A percentile compares a stretch with the other conserved stretches of the same genome.
These are phyloP conservation scores for Altica lythri DNA, from an alignment of 2,888 invertebrate species.

Conservation along the genomic window DNA sequence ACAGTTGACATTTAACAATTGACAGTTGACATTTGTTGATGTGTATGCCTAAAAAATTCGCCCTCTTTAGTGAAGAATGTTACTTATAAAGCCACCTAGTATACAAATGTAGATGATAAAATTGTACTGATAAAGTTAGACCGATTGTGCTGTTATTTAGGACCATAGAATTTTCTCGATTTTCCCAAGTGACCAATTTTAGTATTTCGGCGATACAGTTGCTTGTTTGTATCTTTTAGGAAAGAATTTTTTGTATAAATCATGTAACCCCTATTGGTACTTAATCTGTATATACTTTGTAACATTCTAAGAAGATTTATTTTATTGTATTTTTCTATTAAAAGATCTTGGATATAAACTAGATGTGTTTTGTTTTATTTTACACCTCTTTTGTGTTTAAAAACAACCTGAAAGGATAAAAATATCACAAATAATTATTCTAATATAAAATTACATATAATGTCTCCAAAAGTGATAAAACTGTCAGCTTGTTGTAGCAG, in stretches of 20 bases:
- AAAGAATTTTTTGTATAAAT: slow-evolving; percentile 26
- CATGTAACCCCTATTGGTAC: slow-evolving; percentile 39
- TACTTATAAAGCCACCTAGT: too few species aligned
- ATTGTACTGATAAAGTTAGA: background rate
- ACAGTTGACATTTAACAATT: too few species aligned
- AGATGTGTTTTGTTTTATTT: slow-evolving; percentile 12
- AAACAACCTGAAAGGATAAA: too few species aligned
- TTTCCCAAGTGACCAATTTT: slow-evolving; percentile 29
- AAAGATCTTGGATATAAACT: slow-evolving; percentile 25
- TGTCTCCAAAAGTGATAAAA: too few species aligned
- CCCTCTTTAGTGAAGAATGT: too few species aligned
- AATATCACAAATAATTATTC: too few species aligned
- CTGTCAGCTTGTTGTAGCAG: too few species aligned
- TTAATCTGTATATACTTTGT: slow-evolving; percentile 38
- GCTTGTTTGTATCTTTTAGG: slow-evolving; percentile 26
- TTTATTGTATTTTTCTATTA: slow-evolving; percentile 40
- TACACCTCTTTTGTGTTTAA: too few species aligned
- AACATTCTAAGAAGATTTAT: slow-evolving; percentile 34
- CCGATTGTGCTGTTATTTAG: slow-evolving; percentile 1
- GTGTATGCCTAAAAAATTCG: too few species aligned
- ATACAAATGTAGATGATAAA: slow-evolving; percentile 12
- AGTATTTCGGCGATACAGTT: slow-evolving; percentile 19
- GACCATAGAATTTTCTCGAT: slow-evolving; percentile 4
- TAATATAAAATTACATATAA: too few species aligned
- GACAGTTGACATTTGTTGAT: too few species aligned